Percentiles rank a stretch among this genome's conserved stretches.
Conservation (phyloP, 2,797 vertebrate genomes). For the Chaunax sp. region DNA sequence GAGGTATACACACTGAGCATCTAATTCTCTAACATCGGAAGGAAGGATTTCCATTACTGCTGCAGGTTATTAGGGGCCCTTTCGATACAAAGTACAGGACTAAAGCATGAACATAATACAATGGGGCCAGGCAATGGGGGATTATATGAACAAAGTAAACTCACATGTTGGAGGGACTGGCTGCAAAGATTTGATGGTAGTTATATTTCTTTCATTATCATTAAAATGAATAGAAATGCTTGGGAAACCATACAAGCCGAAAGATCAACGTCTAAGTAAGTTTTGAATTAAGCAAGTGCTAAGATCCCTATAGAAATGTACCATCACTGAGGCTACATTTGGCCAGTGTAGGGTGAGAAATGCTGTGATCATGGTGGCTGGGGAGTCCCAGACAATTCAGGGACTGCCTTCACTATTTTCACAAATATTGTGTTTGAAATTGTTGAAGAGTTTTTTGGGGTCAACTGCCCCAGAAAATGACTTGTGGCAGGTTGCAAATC, state of each 20-base stretch:
- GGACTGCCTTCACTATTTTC: conserved; percentile 11
- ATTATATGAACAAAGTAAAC: conserved; percentile 42
- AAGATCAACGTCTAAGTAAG: conserved; percentile 14
- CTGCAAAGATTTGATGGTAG: conserved; percentile 48
- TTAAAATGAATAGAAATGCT: conserved; percentile 56
- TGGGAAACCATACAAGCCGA: conserved; percentile 48
- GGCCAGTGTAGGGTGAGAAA: conserved; percentile 19
- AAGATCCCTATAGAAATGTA: conserved; percentile 30
- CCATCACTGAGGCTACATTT: conserved; percentile 16
- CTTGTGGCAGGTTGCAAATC: conserved; percentile 10
- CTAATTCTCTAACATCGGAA: conserved; percentile 53
- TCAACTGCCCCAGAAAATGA: not conserved
- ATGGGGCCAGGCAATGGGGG: conserved; percentile 33
- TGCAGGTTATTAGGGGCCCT: conserved; percentile 45
- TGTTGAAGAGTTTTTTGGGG: conserved; percentile 16
- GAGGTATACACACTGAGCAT: conserved; percentile 45
- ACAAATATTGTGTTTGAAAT: conserved; percentile 16
- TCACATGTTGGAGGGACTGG: conserved; percentile 33
- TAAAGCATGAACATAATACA: conserved; percentile 60
- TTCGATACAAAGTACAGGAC: conserved; percentile 66
- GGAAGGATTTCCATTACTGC: conserved; percentile 40
- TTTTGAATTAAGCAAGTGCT: conserved; percentile 34
- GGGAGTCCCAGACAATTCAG: conserved; percentile 3
- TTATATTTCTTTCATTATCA: conserved; percentile 20
- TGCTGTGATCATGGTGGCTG: not conserved